Conservation (phyloP, 2,113 vertebrate genomes). For the Xiphophorus hellerii region DNA sequence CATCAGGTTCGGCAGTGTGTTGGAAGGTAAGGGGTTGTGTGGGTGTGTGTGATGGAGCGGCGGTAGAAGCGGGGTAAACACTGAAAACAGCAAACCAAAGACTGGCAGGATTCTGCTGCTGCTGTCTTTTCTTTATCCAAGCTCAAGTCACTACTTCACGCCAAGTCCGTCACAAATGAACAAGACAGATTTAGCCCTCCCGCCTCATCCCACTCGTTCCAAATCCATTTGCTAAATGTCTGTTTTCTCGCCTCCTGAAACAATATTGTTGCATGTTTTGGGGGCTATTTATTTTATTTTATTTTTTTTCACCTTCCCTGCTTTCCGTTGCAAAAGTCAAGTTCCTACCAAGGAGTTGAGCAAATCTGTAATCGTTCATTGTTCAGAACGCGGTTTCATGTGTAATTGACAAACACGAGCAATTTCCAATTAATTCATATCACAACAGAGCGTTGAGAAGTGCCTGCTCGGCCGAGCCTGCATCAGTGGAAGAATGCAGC, state of each 20-base stretch:
- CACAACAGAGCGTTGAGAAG: conserved; percentile 33
- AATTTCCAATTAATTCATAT: conserved; percentile 56
- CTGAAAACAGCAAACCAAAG: conserved; percentile 57
- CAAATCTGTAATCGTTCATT: conserved; percentile 55
- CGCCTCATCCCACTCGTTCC: conserved; percentile 59
- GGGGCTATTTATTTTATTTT: conserved; percentile 32
- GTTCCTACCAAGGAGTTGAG: conserved; percentile 42
- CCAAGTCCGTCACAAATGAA: conserved; percentile 78
- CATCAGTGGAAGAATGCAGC: conserved; percentile 34
- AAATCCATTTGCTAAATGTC: conserved; percentile 71
- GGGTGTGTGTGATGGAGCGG: conserved; percentile 18
- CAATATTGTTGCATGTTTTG: conserved; percentile 63
- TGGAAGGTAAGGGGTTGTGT: conserved; percentile 86
- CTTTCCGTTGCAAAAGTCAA: conserved; percentile 36
- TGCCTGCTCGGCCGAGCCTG: conserved; percentile 40
- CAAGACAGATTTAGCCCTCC: conserved; percentile 72
- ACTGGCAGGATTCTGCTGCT: conserved; percentile 75
- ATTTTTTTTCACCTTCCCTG: conserved; percentile 55
- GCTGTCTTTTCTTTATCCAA: conserved; percentile 72
- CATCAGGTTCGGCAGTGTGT: conserved; percentile 92
- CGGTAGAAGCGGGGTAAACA: background rate
- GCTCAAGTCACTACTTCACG: conserved; percentile 71
- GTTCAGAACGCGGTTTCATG: conserved; percentile 46
- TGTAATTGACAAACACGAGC: conserved; percentile 50
- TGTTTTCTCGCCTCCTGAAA: conserved; percentile 61